Evolutionary conservation across 37 sponge, comb jelly and placozoan genomes (phyloP).

Genomic region (Corticium candelabrum): DNA sequence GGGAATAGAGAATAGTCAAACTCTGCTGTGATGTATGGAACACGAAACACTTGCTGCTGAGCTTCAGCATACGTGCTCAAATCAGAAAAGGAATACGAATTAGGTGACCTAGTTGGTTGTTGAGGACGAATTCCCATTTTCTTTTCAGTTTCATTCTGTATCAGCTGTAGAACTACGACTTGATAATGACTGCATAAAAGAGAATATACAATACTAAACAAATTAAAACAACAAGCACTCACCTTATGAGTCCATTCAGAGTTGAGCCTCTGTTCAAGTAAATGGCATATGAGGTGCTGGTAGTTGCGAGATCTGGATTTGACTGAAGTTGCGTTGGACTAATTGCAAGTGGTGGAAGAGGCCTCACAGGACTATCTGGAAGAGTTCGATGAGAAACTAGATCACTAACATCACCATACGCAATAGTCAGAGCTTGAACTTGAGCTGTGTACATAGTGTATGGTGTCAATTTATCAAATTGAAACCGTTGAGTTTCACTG

Average conservation of each 20-base stretch:
- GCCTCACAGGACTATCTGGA: too few relatives aligned
- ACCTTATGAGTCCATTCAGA: constrained; percentile 58
- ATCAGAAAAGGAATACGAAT: background rate
- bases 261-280: background rate
- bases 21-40: constrained; percentile 42
- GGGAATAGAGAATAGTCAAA: constrained; percentile 29
- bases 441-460: too few relatives aligned
- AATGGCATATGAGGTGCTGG: background rate
- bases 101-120: background rate
- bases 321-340: background rate
- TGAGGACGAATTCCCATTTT: too few relatives aligned
- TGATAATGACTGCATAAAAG: constrained; percentile 51
- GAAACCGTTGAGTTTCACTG: too few relatives aligned
- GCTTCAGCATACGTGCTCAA: background rate
- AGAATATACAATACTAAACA: background rate
- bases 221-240: background rate
- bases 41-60: background rate
- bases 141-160: background rate
- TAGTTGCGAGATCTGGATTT: background rate
- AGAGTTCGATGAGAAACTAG: too few relatives aligned
- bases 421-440: too few relatives aligned
- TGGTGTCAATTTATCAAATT: too few relatives aligned
- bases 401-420: too few relatives aligned
- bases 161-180: constrained; percentile 23
- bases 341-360: background rate